Base-by-base conservation (phyloP, 2,888 invertebrate genomes). In the Nemotelus pantherinus region DNA sequence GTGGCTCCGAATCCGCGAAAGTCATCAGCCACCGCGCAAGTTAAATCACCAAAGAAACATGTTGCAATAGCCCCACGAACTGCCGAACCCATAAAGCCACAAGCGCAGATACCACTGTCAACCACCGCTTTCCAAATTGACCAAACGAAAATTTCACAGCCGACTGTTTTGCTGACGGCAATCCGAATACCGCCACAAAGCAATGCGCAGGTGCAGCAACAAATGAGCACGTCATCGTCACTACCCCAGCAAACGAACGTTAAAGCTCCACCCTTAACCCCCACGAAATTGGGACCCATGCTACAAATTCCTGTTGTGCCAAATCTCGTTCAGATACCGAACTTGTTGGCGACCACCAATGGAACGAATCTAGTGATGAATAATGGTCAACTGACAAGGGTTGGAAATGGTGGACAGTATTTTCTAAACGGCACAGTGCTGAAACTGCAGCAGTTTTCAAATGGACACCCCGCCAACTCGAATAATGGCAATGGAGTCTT, bases 281-380 rank as follows among this genome's bases (percentile, higher is more conserved):
- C 77, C 4, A 79, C 50, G n/a, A 79, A 79, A 67, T 63, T 79
- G 88, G 80, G 88, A 88, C 79, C 90, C 85, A 84, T 87, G 9
- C 90, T 90, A 83, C 90, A 91, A 80, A 89, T 91, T 84, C 91
- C 91, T 2, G 86, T 91, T 65, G 86, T 91, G 85, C 91, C 91
- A 81, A 91, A 91, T 86, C 87, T 91, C 79, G 90, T 91, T 81
- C 91, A 91, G 87, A 88, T 91, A 86, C 91, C 91, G 77, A 90
- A 90, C 83, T 84, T 91, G 77, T 88, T 91, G 86, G 88, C 90
- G 3, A 89, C 90, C 83, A 89, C 90, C 83, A 88, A 89, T 85
- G 85, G 86, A 43, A 89, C 90, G 67, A 90, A 90, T 84, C 89
- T 87, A 82, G 82, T 81, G 72, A 78, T 81, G 72, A 82, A 60